Base-by-base conservation (phyloP, 2,797 vertebrate genomes). In the Eremophila alpestris region DNA sequence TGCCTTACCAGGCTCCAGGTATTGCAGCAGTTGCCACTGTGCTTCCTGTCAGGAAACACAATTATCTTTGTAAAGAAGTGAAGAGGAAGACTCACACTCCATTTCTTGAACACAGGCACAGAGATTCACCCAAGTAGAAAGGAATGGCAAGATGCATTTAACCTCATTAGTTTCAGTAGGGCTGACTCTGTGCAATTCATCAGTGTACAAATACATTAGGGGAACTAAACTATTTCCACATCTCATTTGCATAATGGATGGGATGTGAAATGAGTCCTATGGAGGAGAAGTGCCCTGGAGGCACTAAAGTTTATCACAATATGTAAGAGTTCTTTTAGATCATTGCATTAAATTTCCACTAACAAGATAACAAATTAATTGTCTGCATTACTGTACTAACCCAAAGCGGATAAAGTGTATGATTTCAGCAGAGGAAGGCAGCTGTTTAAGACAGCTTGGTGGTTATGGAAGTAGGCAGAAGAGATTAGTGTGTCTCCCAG, bases 241-340 rank as follows among this genome's bases (percentile, higher is more conserved):
- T 97, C 97, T 98, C 97, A 98, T 98, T 98, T 98, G 71, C 98
- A 98, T 98, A 98, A 98, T 97, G 97, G 97, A 97, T 97, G 95
- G 96, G 96, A 97, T 97, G 96, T 96, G 97, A 97, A 98, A 98
- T 97, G 96, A 97, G 93, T 97, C 96, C 95, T 88, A 91, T 91
- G 96, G 68, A 89, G 94, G 87, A 94, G 91, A 96, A 97, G 95
- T 20, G 14, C 93, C 97, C 97, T 87, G 69, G 93, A 98, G 97
- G 96, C 97, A 97, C 95, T 91, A 93, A 98, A 98, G 97, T 98
- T 98, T 98, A 98, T 98, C 98, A 97, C 97, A 97, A 97, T 97
- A 97, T 89, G 89, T 97, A 97, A 96, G 97, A 97, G 80, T 97
- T 97, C 96, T 96, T 97, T 97, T 96, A 97, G 94, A 97, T 97